Conservation (phyloP, 2,888 invertebrate species). For the Apodemia zela region DNA sequence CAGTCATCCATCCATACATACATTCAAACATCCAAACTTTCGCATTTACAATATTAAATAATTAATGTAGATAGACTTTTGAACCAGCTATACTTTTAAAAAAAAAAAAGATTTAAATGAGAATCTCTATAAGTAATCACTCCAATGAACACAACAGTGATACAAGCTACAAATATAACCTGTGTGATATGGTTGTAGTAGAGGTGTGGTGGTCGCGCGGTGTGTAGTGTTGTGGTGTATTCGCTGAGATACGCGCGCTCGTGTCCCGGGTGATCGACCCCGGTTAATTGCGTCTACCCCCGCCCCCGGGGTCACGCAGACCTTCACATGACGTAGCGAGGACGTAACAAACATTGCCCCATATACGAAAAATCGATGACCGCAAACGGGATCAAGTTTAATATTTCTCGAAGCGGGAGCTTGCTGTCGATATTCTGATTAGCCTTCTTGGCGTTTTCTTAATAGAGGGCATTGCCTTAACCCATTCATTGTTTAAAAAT, state of each 20-base stretch:
- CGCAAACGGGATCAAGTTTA: slow-evolving; percentile 62
- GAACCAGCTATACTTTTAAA: no score
- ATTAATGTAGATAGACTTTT: no score
- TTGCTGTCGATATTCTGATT: slow-evolving; percentile 12
- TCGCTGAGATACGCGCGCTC: slow-evolving; percentile 2
- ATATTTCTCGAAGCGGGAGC: slow-evolving; percentile 27
- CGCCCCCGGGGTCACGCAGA: slow-evolving; percentile 52
- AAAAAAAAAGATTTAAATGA: no score
- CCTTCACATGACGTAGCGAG: slow-evolving; percentile 54
- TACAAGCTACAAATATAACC: neutral
- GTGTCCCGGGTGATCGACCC: slow-evolving; percentile 60
- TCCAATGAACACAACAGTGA: neutral
- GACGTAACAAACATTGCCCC: slow-evolving; percentile 54
- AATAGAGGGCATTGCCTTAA: neutral
- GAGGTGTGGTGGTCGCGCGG: neutral
- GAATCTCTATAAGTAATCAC: neutral
- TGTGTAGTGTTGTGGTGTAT: neutral
- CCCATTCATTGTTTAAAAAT: no score
- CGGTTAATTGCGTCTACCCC: slow-evolving; percentile 47
- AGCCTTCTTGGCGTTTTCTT: neutral
- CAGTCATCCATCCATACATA: no score
- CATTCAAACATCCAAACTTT: no score
- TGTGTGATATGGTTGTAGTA: neutral
- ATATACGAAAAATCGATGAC: slow-evolving; percentile 67
- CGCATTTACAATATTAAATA: no score